Conservation (phyloP, 2,888 invertebrate genomes). For the Dicycla oo region DNA sequence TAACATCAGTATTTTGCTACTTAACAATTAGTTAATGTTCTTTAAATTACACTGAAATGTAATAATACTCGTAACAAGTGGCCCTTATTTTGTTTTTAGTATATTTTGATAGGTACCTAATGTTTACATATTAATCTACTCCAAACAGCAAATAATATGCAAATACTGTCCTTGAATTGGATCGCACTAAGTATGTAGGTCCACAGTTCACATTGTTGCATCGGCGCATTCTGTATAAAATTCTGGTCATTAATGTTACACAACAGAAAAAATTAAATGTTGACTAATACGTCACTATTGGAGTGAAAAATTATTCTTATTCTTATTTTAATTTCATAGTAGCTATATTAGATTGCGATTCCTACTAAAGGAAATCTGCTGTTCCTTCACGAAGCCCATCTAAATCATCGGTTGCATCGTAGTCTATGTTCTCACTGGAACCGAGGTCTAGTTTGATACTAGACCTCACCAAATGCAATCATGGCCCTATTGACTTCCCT, state of each 20-base stretch:
- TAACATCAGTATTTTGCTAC: no score
- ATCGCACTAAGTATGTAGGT: background rate
- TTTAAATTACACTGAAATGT: no score
- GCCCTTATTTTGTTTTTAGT: no score
- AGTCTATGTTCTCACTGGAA: background rate
- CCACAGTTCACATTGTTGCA: conserved; percentile 14
- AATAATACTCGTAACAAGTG: no score
- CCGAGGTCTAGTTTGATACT: background rate
- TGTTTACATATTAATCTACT: conserved; percentile 6
- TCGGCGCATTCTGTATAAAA: conserved; percentile 6
- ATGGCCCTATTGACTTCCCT: background rate
- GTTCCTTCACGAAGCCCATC: background rate
- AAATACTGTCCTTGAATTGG: background rate
- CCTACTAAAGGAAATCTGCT: background rate
- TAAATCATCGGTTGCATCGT: background rate
- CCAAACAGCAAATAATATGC: background rate
- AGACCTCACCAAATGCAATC: background rate
- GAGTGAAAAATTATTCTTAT: background rate
- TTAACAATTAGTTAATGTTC: no score
- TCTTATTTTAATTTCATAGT: background rate
- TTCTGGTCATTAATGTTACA: background rate
- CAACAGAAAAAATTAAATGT: background rate
- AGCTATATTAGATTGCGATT: background rate
- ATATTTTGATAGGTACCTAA: conserved; percentile 2
- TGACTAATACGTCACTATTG: background rate